phyloP scores from a whole-genome alignment of 2,113 vertebrate genomes.

The Anguilla rostrata region DNA sequence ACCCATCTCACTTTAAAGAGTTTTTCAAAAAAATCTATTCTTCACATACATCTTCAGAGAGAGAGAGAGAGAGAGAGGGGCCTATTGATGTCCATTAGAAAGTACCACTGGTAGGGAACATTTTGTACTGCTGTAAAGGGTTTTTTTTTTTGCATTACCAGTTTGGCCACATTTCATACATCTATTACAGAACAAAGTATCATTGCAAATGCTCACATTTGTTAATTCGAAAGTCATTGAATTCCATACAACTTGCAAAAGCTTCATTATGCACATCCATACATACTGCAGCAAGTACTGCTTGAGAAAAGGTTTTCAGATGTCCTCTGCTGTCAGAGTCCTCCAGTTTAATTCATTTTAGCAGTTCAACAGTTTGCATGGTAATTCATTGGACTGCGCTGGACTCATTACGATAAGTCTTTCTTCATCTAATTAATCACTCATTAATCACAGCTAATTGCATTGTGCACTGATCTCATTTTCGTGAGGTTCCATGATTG shows the following conservation, averaged over 20 bases:
- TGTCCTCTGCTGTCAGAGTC: neutral
- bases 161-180: no score
- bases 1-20: neutral
- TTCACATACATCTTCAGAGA: no score
- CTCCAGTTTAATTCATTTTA: neutral
- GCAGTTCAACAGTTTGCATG: neutral
- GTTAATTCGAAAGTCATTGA: no score
- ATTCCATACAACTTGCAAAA: neutral
- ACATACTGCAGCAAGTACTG: neutral
- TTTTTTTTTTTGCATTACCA: no score
- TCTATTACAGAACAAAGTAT: no score
- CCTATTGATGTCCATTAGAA: no score
- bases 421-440: neutral
- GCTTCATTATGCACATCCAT: neutral
- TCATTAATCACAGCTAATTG: neutral
- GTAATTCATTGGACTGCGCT: neutral
- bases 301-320: neutral
- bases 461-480: neutral
- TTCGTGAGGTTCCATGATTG: neutral
- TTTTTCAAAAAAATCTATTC: no score
- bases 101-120: no score
- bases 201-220: no score
- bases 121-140: no score
- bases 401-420: neutral
- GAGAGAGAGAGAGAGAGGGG: no score